phyloP scores from a whole-genome alignment of 2,888 invertebrate genomes.

The Drosophila kanekoi region DNA sequence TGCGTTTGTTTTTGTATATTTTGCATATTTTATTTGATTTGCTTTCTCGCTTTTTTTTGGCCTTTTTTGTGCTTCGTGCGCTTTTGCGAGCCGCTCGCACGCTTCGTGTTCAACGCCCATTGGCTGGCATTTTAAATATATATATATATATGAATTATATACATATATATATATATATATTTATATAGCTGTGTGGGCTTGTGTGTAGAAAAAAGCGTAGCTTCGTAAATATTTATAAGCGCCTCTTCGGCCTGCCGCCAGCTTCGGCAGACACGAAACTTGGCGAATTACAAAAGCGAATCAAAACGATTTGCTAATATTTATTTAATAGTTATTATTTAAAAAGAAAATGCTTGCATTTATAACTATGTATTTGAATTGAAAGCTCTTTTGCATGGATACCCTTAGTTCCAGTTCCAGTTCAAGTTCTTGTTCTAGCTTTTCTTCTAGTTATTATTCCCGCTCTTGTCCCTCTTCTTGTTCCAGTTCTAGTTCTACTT shows the following conservation, averaged over 20 bases:
- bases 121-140: constrained; percentile 67
- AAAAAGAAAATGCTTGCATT: too few species aligned
- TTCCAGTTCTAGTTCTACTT: too few species aligned
- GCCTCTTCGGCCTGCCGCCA: constrained; percentile 48
- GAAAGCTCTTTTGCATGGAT: too few species aligned
- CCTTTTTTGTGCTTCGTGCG: constrained; percentile 58
- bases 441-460: too few species aligned
- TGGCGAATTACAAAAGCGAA: constrained; percentile 21
- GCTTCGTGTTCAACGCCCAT: constrained; percentile 74
- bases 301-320: constrained; percentile 18
- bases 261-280: constrained; percentile 38
- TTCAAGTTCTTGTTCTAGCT: too few species aligned
- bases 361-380: accelerated
- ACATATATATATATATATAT: constrained; percentile 26
- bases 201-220: constrained; percentile 63
- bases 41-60: constrained; percentile 67
- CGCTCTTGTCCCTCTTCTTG: too few species aligned
- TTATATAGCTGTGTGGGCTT: constrained; percentile 22
- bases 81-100: constrained; percentile 46
- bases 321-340: neutral
- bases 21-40: constrained; percentile 78
- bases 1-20: constrained; percentile 72
- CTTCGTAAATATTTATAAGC: constrained; percentile 59
- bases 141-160: constrained; percentile 44
- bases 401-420: too few species aligned